Evolutionary conservation across 2,888 invertebrate genomes (phyloP).

Genomic region (Phortica magna): DNA sequence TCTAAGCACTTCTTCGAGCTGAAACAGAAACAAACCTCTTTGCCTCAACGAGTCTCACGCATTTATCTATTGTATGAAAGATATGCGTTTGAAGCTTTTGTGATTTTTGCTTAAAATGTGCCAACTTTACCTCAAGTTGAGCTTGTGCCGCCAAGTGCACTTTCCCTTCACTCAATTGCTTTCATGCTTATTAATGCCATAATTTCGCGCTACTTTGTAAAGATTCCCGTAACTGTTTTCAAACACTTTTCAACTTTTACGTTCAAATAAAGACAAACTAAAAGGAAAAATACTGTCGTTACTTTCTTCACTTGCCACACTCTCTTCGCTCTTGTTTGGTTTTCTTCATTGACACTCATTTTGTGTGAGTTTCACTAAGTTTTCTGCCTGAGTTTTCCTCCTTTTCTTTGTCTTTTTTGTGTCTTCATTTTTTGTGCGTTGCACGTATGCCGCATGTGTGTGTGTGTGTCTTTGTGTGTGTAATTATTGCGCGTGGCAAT

Average conservation of each 20-base stretch:
- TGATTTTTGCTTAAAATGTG: too few relatives aligned
- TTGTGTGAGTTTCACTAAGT: neutral
- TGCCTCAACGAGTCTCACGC: too few relatives aligned
- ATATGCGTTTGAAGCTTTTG: too few relatives aligned
- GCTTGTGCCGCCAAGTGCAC: neutral
- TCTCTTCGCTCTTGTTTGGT: neutral
- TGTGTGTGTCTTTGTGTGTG: neutral
- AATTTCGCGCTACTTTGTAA: neutral
- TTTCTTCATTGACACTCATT: neutral
- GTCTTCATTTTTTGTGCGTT: too few relatives aligned
- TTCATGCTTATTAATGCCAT: constrained; percentile 22
- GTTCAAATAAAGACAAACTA: neutral
- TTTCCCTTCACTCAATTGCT: constrained; percentile 3
- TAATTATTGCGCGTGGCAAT: constrained; percentile 13
- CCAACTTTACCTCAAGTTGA: too few relatives aligned
- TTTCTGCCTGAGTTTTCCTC: neutral
- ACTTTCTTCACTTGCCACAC: neutral
- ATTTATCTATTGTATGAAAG: too few relatives aligned
- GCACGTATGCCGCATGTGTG: neutral
- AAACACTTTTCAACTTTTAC: constrained; percentile 14
- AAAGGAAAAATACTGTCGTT: constrained; percentile 2
- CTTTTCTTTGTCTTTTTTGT: neutral
- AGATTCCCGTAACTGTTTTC: constrained; percentile 18
- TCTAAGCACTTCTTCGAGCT: too few relatives aligned
- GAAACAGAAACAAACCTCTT: too few relatives aligned